Conservation (phyloP, 1,140 invertebrate genomes). For the Drosophila albomicans region DNA sequence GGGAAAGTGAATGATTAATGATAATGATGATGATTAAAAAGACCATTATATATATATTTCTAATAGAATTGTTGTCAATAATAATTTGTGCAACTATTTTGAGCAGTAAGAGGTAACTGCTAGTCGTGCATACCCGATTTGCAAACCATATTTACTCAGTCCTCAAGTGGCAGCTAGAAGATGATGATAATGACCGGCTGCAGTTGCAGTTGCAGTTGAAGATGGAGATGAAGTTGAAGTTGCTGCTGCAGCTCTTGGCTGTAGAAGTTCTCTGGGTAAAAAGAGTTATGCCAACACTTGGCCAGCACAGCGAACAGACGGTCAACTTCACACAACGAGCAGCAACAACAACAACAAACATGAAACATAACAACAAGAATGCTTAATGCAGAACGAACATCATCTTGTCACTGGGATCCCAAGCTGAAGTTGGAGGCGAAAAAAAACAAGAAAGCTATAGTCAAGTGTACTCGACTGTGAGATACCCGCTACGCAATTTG, state of each 20-base stretch:
- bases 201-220: constrained; percentile 2
- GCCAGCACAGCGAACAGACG: constrained; percentile 12
- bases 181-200: background rate
- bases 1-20: too few relatives aligned
- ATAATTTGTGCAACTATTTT: too few relatives aligned
- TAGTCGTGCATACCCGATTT: background rate
- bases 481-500: too few relatives aligned
- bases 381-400: constrained; percentile 20
- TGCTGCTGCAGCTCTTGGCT: constrained; percentile 6
- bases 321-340: constrained; percentile 19
- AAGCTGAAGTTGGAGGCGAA: too few relatives aligned
- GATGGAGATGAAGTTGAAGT: constrained; percentile 17
- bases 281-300: constrained; percentile 56
- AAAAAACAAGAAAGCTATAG: too few relatives aligned
- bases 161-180: background rate
- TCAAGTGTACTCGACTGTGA: too few relatives aligned
- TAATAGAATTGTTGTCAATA: too few relatives aligned
- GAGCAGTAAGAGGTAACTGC: background rate
- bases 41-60: too few relatives aligned
- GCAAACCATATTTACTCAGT: background rate
- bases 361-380: background rate
- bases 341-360: constrained; percentile 7
- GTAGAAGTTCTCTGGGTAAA: constrained; percentile 16
- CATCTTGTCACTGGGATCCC: constrained; percentile 1
- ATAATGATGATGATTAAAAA: too few relatives aligned